Evolutionary conservation across 2,888 invertebrate species (phyloP).

Genomic region (Clusia tigrina): DNA sequence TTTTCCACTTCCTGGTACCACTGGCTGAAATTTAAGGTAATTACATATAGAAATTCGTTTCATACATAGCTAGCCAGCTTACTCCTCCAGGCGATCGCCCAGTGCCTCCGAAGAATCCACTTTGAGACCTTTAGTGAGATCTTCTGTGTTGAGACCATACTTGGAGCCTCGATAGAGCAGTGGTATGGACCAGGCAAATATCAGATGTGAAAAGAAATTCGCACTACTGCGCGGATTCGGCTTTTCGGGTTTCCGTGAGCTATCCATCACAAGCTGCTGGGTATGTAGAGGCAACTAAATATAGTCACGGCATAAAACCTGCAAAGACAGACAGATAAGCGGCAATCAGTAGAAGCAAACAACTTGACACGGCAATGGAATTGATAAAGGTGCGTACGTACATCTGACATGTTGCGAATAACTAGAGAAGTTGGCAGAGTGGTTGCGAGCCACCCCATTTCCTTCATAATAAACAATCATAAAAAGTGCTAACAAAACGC

Average conservation of each 20-base stretch:
- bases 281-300: background rate
- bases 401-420: too few species aligned
- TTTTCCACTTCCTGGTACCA: constrained; percentile 73
- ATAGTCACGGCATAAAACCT: background rate
- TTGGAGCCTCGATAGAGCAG: constrained; percentile 56
- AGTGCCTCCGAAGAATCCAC: constrained; percentile 66
- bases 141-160: constrained; percentile 68
- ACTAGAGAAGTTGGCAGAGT: too few species aligned
- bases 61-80: constrained; percentile 30
- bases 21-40: constrained; percentile 65
- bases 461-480: too few species aligned
- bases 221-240: constrained; percentile 60
- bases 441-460: too few species aligned
- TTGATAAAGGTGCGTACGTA: too few species aligned
- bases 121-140: constrained; percentile 73
- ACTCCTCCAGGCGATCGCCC: constrained; percentile 62
- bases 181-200: constrained; percentile 63
- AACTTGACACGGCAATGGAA: too few species aligned
- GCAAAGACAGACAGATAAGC: background rate
- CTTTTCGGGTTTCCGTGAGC: constrained; percentile 57
- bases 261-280: constrained; percentile 56
- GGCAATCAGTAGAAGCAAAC: background rate
- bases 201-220: constrained; percentile 58
- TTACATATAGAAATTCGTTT: background rate
- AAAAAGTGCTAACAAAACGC: too few species aligned